Percentiles rank a stretch among this genome's conserved stretches.
Conservation (phyloP, 2,888 invertebrate species). For the Trissolcus japonicus region DNA sequence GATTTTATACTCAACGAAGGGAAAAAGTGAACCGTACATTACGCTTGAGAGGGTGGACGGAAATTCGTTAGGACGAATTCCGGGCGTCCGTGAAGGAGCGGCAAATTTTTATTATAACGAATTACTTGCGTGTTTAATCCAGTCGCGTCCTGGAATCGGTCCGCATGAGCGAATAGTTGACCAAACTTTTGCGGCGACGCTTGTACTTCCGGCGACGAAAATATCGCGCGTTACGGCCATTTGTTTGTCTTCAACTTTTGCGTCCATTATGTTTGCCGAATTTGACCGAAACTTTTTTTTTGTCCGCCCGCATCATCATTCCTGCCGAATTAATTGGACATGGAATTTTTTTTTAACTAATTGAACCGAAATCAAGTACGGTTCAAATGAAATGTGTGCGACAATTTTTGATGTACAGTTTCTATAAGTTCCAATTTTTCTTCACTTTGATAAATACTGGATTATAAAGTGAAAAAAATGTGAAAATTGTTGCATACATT, state of each 20-base stretch:
- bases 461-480: no score
- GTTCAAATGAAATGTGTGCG: not conserved
- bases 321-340: slow-evolving; percentile 31
- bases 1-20: slow-evolving; percentile 48
- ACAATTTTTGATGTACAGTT: not conserved
- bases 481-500: no score
- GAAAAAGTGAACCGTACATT: slow-evolving; percentile 69
- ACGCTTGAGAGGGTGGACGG: slow-evolving; percentile 60
- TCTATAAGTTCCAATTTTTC: no score
- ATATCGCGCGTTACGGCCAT: slow-evolving; percentile 62
- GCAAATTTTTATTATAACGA: slow-evolving; percentile 69
- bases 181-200: slow-evolving; percentile 62
- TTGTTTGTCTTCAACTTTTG: slow-evolving; percentile 71
- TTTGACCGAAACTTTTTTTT: slow-evolving; percentile 29
- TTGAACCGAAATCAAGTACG: not conserved
- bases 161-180: slow-evolving; percentile 70
- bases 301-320: not conserved
- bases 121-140: slow-evolving; percentile 74
- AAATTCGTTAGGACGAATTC: slow-evolving; percentile 72
- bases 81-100: slow-evolving; percentile 65
- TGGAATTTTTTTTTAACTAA: not conserved
- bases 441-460: no score
- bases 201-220: slow-evolving; percentile 64
- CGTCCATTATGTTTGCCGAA: slow-evolving; percentile 66
- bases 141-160: slow-evolving; percentile 70